Evolutionary conservation across 2,888 invertebrate genomes (phyloP), one percentile per base, ranked within the genome.

Genomic region (Hypsopygia costalis): DNA sequence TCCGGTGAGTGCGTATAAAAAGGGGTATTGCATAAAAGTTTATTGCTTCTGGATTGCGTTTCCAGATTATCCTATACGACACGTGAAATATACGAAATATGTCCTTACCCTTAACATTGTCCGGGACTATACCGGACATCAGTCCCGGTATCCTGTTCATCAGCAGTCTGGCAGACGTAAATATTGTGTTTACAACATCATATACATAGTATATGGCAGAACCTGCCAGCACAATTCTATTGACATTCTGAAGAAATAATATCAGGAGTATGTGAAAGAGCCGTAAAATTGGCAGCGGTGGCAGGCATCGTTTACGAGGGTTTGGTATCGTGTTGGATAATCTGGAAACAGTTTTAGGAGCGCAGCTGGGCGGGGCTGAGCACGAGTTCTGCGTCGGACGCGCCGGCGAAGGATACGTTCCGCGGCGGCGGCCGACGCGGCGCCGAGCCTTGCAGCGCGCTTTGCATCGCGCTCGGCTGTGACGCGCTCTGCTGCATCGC

Each of bases 281-380:
- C 16, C 16, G 4, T 16, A 16, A 16, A 16, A 16, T 16, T 16
- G 16, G 16, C 16, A 4, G 4, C 4, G 2, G 16, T 16, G 16
- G 16, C 16, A 16, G 16, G 16, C 4, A 16, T 16, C 16, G 16
- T 16, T 16, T 16, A 16, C 4, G 16, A 16, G 16, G 16, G 16
- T 16, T 16, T 16, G 16, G 16, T 16, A 16, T 4, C 16, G 16
- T 2, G 16, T n/a, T 1, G 25, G n/a, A 25, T n/a, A 25, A n/a
- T 25, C 8, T 25, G 25, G 6, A n/a, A 25, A 25, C 25, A 6
- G 25, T 10, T 7, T 31, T 89, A 89, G 72, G 89, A 88, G 77
- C 90, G 90, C 62, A 92, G 80, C 66, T 92, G 92, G 50, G 91
- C 90, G 52, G 92, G 92, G 63, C 92, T 92, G 58, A 92, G 89